Evolutionary conservation across 2,113 vertebrate species (phyloP).

Genomic region (Hippopotamus amphibius): DNA sequence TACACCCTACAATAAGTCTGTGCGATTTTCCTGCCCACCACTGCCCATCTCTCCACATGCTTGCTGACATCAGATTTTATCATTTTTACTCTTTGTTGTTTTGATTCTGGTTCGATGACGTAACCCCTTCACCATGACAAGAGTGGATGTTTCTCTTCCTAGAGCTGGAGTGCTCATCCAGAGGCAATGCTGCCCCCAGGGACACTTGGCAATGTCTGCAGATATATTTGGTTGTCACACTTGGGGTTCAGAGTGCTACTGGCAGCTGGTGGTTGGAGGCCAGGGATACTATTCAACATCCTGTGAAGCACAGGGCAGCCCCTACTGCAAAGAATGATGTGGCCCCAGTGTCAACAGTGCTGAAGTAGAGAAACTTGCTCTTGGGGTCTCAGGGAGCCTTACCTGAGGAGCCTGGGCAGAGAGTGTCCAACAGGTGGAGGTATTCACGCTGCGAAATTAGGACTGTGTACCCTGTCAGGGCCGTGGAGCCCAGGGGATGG

Average conservation of each 20-base stretch:
- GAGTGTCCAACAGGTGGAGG: neutral
- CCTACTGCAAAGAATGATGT: neutral
- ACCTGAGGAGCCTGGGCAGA: slow-evolving; percentile 63
- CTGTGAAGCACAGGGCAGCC: neutral
- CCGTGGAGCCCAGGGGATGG: neutral
- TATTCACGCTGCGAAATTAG: slow-evolving; percentile 63
- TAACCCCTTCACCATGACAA: neutral
- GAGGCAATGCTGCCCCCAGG: too few relatives aligned
- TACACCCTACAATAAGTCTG: neutral
- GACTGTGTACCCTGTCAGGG: slow-evolving; percentile 74
- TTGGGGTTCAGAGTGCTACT: neutral
- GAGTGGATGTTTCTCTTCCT: neutral
- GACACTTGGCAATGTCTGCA: neutral
- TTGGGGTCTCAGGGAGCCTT: neutral
- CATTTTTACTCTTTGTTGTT: neutral
- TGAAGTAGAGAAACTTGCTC: too few relatives aligned
- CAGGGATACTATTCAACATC: neutral
- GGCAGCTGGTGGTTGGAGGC: neutral
- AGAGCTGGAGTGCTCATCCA: neutral
- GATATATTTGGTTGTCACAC: neutral
- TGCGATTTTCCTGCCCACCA: neutral
- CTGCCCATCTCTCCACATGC: neutral
- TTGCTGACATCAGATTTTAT: neutral
- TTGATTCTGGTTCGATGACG: neutral
- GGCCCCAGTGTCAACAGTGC: neutral